Conservation (phyloP, 2,888 invertebrate genomes). For the Hydrotaea diabolus region DNA sequence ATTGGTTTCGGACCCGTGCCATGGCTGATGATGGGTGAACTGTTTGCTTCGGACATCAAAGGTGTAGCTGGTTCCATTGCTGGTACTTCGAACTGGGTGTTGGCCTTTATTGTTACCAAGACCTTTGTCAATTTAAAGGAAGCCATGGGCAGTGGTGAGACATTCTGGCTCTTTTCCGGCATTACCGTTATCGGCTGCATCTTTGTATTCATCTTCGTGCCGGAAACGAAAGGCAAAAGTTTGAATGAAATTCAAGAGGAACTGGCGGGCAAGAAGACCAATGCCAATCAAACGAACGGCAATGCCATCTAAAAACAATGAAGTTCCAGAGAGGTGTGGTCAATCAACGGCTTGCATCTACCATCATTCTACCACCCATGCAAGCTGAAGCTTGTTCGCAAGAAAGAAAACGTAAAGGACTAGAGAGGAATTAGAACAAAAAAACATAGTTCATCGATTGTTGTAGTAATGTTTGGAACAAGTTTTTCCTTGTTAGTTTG, state of each 20-base stretch:
- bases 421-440: no score
- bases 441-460: no score
- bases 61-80: slow-evolving; percentile 89
- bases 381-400: not conserved
- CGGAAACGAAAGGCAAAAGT: slow-evolving; percentile 83
- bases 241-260: slow-evolving; percentile 78
- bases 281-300: slow-evolving; percentile 60
- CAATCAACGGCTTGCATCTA: slow-evolving; percentile 9
- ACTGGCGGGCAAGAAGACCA: slow-evolving; percentile 71
- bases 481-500: not conserved
- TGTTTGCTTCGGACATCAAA: slow-evolving; percentile 90
- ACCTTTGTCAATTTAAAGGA: slow-evolving; percentile 84
- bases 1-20: slow-evolving; percentile 94
- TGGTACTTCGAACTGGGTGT: slow-evolving; percentile 90
- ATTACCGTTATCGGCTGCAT: slow-evolving; percentile 85
- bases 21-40: slow-evolving; percentile 88
- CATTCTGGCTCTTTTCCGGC: slow-evolving; percentile 89
- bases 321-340: slow-evolving; percentile 18
- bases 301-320: slow-evolving; percentile 49
- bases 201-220: slow-evolving; percentile 85
- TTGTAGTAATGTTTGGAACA: slow-evolving; percentile 7
- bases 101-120: slow-evolving; percentile 90
- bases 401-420: not conserved
- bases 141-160: slow-evolving; percentile 83
- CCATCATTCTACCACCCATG: no score